Evolutionary conservation across 2,113 vertebrate species (phyloP), one percentile per base, ranked within the genome.

Genomic region (Anolis carolinensis): DNA sequence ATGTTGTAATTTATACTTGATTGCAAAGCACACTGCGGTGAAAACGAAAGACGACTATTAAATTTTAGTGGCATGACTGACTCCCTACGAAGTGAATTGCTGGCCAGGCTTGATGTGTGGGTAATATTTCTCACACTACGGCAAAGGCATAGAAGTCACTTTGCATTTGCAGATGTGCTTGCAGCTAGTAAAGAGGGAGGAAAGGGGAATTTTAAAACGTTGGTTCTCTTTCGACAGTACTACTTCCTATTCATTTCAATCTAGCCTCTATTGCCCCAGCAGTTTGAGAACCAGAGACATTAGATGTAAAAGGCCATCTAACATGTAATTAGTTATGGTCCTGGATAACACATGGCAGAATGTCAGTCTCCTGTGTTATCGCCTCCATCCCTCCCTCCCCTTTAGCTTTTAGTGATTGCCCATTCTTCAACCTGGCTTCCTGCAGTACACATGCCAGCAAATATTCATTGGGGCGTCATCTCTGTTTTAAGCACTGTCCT

Each of bases 11-110:
- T 96, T 96, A 93, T 95, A 95, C 95, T 95, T 44, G 44, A 2
- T 96, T 92, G 90, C 67, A 89, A 93, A 91, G 93, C 92, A 87
- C 83, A 94, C 87, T 95, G 94, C 89, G 88, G 91, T 0, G 63
- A 95, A 96, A 96, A 96, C 95, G 93, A 96, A 96, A 95, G 92
- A 89, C 93, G 92, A 91, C 90, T 91, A 96, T 96, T 95, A 96
- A 95, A 96, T 95, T 95, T 96, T 95, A 96, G 96, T 95, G 94
- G 90, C 88, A 93, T 63, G 92, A 95, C 76, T 90, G 34, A 92
- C 5, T 89, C 65, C 87, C 79, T 0, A 90, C 89, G 83, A 92
- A 92, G 84, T 88, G 82, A 82, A 63, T 95, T 92, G 93, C 94
- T 95, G 94, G 88, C 80, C 90, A 92, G 0, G 0, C 92, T 93